A percentile compares a stretch with the other conserved stretches of the same genome.
phyloP scores from a whole-genome alignment of 2,797 vertebrate species.

The Babyrousa celebensis region DNA sequence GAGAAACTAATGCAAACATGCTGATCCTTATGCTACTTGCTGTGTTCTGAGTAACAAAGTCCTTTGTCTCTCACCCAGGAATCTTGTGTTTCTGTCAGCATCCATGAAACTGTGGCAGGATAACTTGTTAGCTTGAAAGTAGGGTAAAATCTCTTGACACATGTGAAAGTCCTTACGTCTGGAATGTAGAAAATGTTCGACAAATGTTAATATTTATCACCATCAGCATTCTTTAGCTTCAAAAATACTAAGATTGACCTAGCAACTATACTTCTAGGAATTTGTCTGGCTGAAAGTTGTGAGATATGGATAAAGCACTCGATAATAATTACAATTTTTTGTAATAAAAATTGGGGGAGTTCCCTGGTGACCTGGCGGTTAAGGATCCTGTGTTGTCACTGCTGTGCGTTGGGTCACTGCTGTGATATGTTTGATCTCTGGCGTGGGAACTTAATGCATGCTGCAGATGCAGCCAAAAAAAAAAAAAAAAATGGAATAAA shows the following conservation, averaged over 20 bases:
- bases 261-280: not conserved
- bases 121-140: not conserved
- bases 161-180: not conserved
- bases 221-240: not conserved
- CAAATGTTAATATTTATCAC: not conserved
- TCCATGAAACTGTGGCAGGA: not conserved
- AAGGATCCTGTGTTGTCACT: too few relatives aligned
- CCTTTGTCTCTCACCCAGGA: not conserved
- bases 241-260: constrained; percentile 23
- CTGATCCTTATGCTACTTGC: not conserved
- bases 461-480: too few relatives aligned
- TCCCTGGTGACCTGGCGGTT: too few relatives aligned
- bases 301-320: not conserved
- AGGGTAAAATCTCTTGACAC: not conserved
- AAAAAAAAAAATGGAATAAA: not conserved
- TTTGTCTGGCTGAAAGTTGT: not conserved
- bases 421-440: too few relatives aligned
- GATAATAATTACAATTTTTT: not conserved
- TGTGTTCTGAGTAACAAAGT: not conserved
- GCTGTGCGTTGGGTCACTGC: too few relatives aligned
- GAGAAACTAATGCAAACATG: not conserved
- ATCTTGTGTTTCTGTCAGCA: not conserved
- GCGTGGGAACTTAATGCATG: too few relatives aligned
- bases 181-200: not conserved
- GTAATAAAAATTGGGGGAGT: not conserved